These are phyloP conservation scores for Sturmia bella DNA, from an alignment of 2,888 invertebrate genomes.

Conservation along the genomic window DNA sequence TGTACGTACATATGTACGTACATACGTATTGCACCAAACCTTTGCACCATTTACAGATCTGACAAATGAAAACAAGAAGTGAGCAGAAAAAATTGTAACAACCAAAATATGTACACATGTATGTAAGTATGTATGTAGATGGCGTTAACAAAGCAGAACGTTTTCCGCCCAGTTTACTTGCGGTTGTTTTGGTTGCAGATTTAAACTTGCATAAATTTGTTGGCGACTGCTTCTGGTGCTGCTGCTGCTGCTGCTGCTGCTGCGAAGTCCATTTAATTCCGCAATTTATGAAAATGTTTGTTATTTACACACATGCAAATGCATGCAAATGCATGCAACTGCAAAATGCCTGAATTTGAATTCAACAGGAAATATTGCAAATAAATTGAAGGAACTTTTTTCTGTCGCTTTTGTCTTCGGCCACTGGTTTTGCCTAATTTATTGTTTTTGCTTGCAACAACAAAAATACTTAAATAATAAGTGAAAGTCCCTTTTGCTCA, in stretches of 20 bases:
- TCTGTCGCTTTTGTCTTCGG: neutral
- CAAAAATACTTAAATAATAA: constrained; percentile 34
- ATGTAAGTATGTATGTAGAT: too few species aligned
- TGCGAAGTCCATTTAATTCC: constrained; percentile 43
- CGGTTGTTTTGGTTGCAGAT: constrained; percentile 57
- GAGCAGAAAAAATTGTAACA: constrained; percentile 37
- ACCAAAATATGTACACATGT: constrained; percentile 53
- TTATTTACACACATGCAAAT: neutral
- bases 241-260: constrained; percentile 2
- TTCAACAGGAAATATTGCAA: constrained; percentile 64
- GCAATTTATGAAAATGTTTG: constrained; percentile 59
- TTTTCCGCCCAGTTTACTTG: constrained; percentile 69
- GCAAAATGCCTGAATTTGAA: constrained; percentile 14
- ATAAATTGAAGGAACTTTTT: constrained; percentile 63
- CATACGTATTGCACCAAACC: constrained; percentile 25
- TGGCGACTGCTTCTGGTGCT: constrained; percentile 2
- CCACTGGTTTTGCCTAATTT: constrained; percentile 54
- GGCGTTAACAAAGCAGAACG: constrained; percentile 70
- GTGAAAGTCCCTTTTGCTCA: constrained; percentile 68
- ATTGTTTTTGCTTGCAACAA: constrained; percentile 50
- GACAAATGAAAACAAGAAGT: constrained; percentile 49
- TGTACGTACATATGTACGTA: neutral
- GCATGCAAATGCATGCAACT: neutral
- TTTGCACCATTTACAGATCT: constrained; percentile 59
- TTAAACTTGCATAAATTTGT: constrained; percentile 23